Conservation (phyloP, 2,113 vertebrate species). For the Platichthys flesus region DNA sequence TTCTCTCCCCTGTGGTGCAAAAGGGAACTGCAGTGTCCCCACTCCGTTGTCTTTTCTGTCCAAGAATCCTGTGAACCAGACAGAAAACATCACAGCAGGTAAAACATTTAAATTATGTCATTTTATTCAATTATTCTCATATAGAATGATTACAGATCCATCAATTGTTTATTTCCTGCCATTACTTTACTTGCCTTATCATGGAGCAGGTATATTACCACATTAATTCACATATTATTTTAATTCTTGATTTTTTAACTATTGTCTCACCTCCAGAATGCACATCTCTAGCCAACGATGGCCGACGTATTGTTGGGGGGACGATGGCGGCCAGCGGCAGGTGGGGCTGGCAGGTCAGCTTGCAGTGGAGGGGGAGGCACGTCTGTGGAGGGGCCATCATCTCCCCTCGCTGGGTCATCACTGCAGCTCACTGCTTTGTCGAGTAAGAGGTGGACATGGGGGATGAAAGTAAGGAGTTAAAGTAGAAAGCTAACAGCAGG, state of each 20-base stretch:
- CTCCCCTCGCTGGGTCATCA: slow-evolving; percentile 81
- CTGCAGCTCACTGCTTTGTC: slow-evolving; percentile 83
- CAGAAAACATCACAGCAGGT: slow-evolving; percentile 67
- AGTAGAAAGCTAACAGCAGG: not conserved
- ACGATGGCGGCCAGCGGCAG: slow-evolving; percentile 51
- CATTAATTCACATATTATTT: not conserved
- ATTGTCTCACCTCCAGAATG: slow-evolving; percentile 63
- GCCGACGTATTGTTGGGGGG: slow-evolving; percentile 79
- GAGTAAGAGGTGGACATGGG: slow-evolving; percentile 70
- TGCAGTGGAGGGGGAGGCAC: slow-evolving; percentile 79
- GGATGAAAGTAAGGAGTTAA: not conserved
- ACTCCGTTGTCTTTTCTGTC: slow-evolving; percentile 37
- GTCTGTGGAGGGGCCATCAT: slow-evolving; percentile 81
- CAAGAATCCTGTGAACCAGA: slow-evolving; percentile 64
- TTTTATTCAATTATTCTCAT: not conserved
- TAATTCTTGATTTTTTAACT: not conserved
- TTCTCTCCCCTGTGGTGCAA: slow-evolving; percentile 51
- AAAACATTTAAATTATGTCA: slow-evolving; percentile 3
- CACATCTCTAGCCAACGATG: not conserved
- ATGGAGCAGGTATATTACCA: not conserved
- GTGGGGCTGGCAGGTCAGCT: slow-evolving; percentile 85
- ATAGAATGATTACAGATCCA: slow-evolving; percentile 15
- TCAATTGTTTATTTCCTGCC: not conserved
- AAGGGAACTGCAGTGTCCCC: slow-evolving; percentile 64
- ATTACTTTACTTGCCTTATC: not conserved